Conservation (phyloP, 1,140 invertebrate genomes). For the Diabrotica undecimpunctata region DNA sequence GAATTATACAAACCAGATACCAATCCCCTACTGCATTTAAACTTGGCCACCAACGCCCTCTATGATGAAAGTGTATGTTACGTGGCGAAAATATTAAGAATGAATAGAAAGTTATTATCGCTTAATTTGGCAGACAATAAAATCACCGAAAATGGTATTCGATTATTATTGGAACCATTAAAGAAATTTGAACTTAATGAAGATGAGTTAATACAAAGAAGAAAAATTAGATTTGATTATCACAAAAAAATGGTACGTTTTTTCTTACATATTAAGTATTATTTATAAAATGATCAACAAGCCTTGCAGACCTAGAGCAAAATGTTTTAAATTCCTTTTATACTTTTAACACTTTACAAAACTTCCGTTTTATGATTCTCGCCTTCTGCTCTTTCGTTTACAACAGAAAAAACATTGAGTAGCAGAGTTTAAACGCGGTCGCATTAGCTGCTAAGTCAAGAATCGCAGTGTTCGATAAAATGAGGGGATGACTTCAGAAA, state of each 20-base stretch:
- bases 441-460: too few species aligned
- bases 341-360: too few species aligned
- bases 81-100: constrained; percentile 26
- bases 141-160: constrained; percentile 35
- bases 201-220: constrained; percentile 34
- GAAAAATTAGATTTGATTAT: constrained; percentile 21
- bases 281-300: too few species aligned
- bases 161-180: constrained; percentile 29
- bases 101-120: constrained; percentile 36
- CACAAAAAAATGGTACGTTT: constrained; percentile 8
- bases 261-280: too few species aligned
- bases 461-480: too few species aligned
- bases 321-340: too few species aligned
- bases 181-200: constrained; percentile 33
- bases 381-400: too few species aligned
- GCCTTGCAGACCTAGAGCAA: too few species aligned
- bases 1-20: constrained; percentile 26
- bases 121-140: constrained; percentile 43
- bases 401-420: too few species aligned
- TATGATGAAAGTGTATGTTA: constrained; percentile 20
- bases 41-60: constrained; percentile 29
- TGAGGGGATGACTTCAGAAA: too few species aligned
- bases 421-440: too few species aligned
- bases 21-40: constrained; percentile 20
- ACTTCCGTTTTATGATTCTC: too few species aligned